phyloP scores from a whole-genome alignment of 1,140 invertebrate genomes.

The Pentalonia nigronervosa region DNA sequence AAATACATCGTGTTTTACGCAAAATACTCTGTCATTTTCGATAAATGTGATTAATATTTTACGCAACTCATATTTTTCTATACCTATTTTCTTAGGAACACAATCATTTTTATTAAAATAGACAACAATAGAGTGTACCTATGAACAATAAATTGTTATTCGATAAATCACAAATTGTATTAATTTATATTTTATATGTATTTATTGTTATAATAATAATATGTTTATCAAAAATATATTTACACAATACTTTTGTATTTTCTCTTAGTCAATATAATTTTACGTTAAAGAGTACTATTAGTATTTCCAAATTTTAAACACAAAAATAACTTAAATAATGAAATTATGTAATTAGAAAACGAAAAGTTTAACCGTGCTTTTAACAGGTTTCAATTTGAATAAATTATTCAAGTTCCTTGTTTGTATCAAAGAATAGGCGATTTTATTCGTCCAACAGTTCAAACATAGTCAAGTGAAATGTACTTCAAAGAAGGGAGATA shows the following conservation, averaged over 20 bases:
- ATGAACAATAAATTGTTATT: neutral
- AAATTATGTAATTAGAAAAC: neutral
- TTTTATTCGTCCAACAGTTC: neutral
- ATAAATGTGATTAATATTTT: neutral
- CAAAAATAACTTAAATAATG: neutral
- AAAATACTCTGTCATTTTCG: neutral
- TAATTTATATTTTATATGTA: neutral
- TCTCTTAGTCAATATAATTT: neutral
- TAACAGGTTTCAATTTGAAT: neutral
- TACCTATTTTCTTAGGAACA: neutral
- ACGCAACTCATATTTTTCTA: neutral
- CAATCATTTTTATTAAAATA: neutral
- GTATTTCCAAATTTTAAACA: neutral
- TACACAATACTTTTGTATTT: neutral
- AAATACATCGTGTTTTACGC: neutral
- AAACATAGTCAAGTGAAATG: constrained; percentile 13
- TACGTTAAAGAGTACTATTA: neutral
- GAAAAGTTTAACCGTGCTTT: neutral
- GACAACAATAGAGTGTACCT: neutral
- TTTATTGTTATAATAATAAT: neutral
- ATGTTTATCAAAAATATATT: neutral
- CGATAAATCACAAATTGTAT: neutral
- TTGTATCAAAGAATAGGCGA: neutral
- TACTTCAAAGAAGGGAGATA: neutral
- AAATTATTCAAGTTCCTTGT: neutral